phyloP scores from a whole-genome alignment of 2,113 vertebrate genomes.

The Semicossyphus pulcher region DNA sequence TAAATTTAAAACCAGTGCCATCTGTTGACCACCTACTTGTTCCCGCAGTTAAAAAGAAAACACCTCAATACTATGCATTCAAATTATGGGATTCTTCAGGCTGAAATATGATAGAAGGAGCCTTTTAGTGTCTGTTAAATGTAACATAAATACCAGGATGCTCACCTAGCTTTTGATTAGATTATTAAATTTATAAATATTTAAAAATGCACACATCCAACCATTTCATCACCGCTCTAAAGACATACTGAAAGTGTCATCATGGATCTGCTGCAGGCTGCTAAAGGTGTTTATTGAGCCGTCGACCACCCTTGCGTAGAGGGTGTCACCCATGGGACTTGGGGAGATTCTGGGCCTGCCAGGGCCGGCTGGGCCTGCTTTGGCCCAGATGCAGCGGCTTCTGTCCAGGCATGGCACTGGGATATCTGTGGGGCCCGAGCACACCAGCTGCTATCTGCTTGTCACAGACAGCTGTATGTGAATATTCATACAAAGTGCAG shows the following conservation, averaged over 20 bases:
- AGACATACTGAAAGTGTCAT: slow-evolving; percentile 43
- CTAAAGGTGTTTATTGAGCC: slow-evolving; percentile 31
- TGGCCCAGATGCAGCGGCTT: slow-evolving; percentile 75
- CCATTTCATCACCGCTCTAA: slow-evolving; percentile 5
- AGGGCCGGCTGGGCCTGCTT: slow-evolving; percentile 41
- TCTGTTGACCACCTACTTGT: slow-evolving; percentile 47
- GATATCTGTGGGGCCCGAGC: slow-evolving; percentile 67
- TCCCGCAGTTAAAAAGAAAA: slow-evolving; percentile 10
- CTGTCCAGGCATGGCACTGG: slow-evolving; percentile 75
- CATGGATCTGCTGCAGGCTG: slow-evolving; percentile 13
- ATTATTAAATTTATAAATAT: background rate
- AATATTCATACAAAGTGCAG: slow-evolving; percentile 82
- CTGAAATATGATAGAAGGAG: too few species aligned
- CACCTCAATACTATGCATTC: background rate
- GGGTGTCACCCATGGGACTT: slow-evolving; percentile 49
- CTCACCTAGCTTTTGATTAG: background rate
- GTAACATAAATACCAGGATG: too few species aligned
- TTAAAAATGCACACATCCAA: background rate
- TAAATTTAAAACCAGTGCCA: slow-evolving; percentile 44
- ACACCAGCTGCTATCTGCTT: slow-evolving; percentile 79
- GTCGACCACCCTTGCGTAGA: slow-evolving; percentile 44
- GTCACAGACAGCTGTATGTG: slow-evolving; percentile 80
- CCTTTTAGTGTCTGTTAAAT: background rate
- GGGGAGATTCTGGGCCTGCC: slow-evolving; percentile 31
- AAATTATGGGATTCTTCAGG: background rate